Base-by-base conservation (phyloP, 2,888 invertebrate species). In the Drosophila meridiana region DNA sequence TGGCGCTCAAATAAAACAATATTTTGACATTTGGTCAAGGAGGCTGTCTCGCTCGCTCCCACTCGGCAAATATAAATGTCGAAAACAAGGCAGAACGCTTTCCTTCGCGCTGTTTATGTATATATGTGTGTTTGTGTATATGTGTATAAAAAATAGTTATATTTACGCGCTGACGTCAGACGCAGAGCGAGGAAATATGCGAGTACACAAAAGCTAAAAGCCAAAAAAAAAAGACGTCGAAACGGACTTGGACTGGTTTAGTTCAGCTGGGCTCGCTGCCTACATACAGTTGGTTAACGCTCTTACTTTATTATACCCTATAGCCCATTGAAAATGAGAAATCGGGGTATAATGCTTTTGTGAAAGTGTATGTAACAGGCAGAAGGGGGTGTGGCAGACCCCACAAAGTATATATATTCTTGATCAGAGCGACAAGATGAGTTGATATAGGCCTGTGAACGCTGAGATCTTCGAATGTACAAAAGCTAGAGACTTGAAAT, bases 111-210 rank as follows among this genome's bases (percentile, higher is more conserved):
- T 20, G 43, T 43, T 9, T 55, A 26, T 81, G 65, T 63, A 70
- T 47, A 13, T 47, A 47, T 47, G 3, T 48, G 14, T 28, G 8
- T n/a, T 3, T 50, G 40, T 42, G 7, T 42, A 7, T 42, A 9
- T 42, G 7, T 43, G 43, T 43, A 26, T 38, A 38, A 55, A 64
- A 79, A 84, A 82, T 84, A 86, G 83, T 86, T 87, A 87, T 87
- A 86, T 81, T 76, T 82, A 78, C 68, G 74, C 72, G 82, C 80
- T 85, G 87, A 85, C 84, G 84, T 85, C 84, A 85, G 73, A 64
- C 70, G 7, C 52, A 53, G 59, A 48, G 72, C 61, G 34, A 82
- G 82, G 74, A 77, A 82, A 67, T 67, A 64, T 60, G 56, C 69
- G 71, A 59, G 68, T 61, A 78, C 64, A 72, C 47, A 68, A 61